phyloP scores from a whole-genome alignment of 1,140 invertebrate genomes.

The Leptonema lineaticorne region DNA sequence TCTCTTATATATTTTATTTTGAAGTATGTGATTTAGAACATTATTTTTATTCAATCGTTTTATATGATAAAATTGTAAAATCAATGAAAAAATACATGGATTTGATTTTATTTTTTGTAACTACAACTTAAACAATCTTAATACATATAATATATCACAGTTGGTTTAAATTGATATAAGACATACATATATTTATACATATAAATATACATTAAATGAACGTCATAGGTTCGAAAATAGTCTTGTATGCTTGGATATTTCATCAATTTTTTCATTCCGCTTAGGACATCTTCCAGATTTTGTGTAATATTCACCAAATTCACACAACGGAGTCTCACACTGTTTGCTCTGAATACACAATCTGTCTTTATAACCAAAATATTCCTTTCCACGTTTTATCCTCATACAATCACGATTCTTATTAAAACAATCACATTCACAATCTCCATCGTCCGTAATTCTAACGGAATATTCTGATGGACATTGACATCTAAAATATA shows the following conservation, averaged over 20 bases:
- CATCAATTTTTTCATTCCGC: slow-evolving; percentile 27
- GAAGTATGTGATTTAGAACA: too few species aligned
- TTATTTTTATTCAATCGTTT: slow-evolving; percentile 8
- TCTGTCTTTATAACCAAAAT: slow-evolving; percentile 68
- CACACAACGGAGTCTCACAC: slow-evolving; percentile 66
- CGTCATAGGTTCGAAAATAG: slow-evolving; percentile 8
- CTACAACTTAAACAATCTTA: slow-evolving; percentile 15
- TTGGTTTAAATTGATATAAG: slow-evolving; percentile 18
- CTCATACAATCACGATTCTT: slow-evolving; percentile 66
- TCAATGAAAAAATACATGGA: slow-evolving; percentile 24
- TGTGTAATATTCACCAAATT: slow-evolving; percentile 67
- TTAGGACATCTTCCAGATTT: slow-evolving; percentile 66
- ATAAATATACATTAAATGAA: slow-evolving; percentile 5
- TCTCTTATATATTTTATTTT: too few species aligned
- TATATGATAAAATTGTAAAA: slow-evolving; percentile 12
- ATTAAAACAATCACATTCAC: slow-evolving; percentile 69
- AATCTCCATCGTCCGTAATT: slow-evolving; percentile 58
- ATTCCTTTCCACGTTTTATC: slow-evolving; percentile 67
- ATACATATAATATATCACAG: slow-evolving; percentile 26
- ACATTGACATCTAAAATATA: slow-evolving; percentile 66
- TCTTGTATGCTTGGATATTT: slow-evolving; percentile 26
- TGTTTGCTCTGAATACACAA: slow-evolving; percentile 66
- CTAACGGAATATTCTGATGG: slow-evolving; percentile 67
- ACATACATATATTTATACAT: too few species aligned
- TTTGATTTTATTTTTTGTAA: slow-evolving; percentile 8